Conservation (phyloP, 2,113 vertebrate genomes). For the Pachypanchax playfairii region DNA sequence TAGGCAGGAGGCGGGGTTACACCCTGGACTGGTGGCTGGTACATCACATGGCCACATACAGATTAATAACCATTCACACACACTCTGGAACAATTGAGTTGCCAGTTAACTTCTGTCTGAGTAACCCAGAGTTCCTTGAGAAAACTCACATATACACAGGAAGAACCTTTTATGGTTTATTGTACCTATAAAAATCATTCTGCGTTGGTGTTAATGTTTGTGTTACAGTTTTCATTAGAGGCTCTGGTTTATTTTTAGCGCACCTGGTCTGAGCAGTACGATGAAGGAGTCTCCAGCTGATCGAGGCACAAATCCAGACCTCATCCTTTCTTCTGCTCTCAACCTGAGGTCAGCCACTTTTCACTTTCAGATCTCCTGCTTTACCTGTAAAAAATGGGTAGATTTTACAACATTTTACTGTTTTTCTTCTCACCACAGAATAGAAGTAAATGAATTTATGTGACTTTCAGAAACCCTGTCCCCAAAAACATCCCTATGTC, state of each 20-base stretch:
- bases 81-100: too few species aligned
- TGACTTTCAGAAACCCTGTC: constrained; percentile 33
- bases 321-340: constrained; percentile 1
- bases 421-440: not conserved
- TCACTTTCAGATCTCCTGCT: not conserved
- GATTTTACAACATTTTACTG: not conserved
- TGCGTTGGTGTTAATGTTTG: not conserved
- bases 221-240: not conserved
- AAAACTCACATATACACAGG: too few species aligned
- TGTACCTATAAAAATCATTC: not conserved
- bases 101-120: too few species aligned
- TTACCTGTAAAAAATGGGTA: not conserved
- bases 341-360: constrained; percentile 47
- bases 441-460: not conserved
- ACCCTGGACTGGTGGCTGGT: too few species aligned
- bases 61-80: too few species aligned
- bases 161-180: not conserved
- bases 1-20: too few species aligned
- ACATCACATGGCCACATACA: too few species aligned
- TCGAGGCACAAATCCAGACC: not conserved
- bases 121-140: too few species aligned
- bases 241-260: constrained; percentile 5
- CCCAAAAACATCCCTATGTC: constrained; percentile 8
- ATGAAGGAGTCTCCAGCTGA: constrained; percentile 3
- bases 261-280: constrained; percentile 13